Evolutionary conservation across 2,113 vertebrate genomes (phyloP).

Genomic region (Campylomormyrus tamandua): DNA sequence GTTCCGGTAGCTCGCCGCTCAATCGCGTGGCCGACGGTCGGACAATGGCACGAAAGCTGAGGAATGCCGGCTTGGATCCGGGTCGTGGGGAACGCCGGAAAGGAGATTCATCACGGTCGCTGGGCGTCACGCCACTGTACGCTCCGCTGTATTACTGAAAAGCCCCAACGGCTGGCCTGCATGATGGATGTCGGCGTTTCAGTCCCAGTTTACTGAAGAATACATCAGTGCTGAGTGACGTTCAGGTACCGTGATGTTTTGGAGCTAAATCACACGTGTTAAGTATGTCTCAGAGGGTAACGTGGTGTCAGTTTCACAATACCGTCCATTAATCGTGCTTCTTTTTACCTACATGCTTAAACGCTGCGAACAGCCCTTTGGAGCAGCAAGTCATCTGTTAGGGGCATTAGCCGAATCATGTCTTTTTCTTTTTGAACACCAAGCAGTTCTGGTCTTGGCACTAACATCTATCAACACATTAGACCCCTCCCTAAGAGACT

Average conservation of each 20-base stretch:
- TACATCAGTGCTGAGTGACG: slow-evolving; percentile 30
- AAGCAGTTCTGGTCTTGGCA: not conserved
- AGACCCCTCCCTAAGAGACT: not conserved
- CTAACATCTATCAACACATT: not conserved
- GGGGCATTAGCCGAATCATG: not conserved
- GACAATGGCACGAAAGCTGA: not conserved
- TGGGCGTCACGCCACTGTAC: not conserved
- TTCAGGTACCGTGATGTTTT: slow-evolving; percentile 15
- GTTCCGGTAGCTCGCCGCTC: not conserved
- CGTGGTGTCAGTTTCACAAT: slow-evolving; percentile 24
- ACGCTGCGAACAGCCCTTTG: not conserved
- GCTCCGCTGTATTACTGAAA: not conserved
- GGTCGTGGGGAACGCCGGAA: not conserved
- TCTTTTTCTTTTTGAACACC: not conserved
- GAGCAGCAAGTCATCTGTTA: slow-evolving; percentile 16
- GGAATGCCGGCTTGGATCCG: not conserved
- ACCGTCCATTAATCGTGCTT: slow-evolving; percentile 33
- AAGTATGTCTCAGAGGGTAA: slow-evolving; percentile 20
- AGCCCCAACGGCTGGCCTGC: slow-evolving; percentile 4
- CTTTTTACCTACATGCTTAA: slow-evolving; percentile 14
- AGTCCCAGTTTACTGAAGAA: slow-evolving; percentile 27
- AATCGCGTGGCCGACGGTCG: not conserved
- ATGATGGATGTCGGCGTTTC: slow-evolving; percentile 31
- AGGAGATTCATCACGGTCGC: not conserved
- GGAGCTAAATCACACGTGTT: slow-evolving; percentile 16